Percentiles rank a stretch among this genome's conserved stretches.
These are phyloP conservation scores for Phasia obesa DNA, from an alignment of 2,888 invertebrate species.

Conservation along the genomic window DNA sequence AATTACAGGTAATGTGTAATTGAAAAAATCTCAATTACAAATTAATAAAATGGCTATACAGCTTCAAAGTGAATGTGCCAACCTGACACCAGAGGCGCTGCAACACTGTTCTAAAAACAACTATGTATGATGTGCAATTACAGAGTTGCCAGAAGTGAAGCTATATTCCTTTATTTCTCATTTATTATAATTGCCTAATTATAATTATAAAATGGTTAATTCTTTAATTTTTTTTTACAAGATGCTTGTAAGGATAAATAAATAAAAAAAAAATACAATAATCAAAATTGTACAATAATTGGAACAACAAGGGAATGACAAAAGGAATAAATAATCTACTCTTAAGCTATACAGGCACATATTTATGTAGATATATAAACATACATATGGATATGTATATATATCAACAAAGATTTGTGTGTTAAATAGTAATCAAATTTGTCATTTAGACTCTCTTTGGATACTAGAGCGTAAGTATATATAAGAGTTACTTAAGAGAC, in stretches of 20 bases:
- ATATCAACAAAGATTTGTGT: slow-evolving; percentile 5
- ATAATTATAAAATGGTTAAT: too few relatives aligned
- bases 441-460: slow-evolving; percentile 55
- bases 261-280: slow-evolving; percentile 17
- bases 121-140: too few relatives aligned
- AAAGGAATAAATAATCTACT: slow-evolving; percentile 1
- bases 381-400: background rate
- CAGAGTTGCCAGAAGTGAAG: too few relatives aligned
- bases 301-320: background rate
- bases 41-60: too few relatives aligned
- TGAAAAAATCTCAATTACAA: too few relatives aligned
- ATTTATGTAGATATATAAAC: background rate
- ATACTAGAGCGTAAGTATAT: slow-evolving; percentile 46
- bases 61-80: too few relatives aligned
- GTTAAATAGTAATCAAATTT: slow-evolving; percentile 51
- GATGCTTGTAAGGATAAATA: background rate
- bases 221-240: too few relatives aligned
- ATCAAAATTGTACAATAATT: slow-evolving; percentile 19
- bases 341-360: background rate
- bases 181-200: too few relatives aligned
- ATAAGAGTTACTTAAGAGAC: slow-evolving; percentile 61
- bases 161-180: too few relatives aligned
- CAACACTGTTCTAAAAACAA: too few relatives aligned
- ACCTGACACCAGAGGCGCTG: too few relatives aligned
- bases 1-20: too few relatives aligned